Conservation (phyloP, 2,113 vertebrate genomes). For the Progne subis region DNA sequence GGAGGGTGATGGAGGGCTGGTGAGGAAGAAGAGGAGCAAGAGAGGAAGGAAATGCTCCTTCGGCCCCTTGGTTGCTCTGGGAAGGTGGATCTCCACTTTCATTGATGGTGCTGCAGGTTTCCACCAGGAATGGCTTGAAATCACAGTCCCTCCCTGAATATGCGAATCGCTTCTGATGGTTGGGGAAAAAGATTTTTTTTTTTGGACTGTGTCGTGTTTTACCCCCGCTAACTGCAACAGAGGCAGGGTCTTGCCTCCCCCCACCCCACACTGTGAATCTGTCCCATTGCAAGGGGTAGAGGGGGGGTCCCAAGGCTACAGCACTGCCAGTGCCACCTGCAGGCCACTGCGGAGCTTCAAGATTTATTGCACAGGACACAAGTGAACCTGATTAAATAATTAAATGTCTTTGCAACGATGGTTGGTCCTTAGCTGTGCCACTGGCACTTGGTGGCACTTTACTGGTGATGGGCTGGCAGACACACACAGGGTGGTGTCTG, state of each 20-base stretch:
- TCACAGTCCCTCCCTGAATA: neutral
- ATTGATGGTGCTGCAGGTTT: neutral
- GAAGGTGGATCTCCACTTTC: neutral
- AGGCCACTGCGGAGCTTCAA: neutral
- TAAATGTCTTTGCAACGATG: neutral
- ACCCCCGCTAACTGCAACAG: rapidly evolving
- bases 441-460: neutral
- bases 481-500: no score
- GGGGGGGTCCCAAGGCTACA: neutral
- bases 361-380: neutral
- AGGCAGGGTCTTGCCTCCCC: neutral
- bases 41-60: neutral
- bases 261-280: neutral
- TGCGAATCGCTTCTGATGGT: neutral
- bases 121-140: neutral
- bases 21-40: neutral
- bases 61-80: neutral
- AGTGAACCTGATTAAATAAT: neutral
- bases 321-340: neutral
- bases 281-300: neutral
- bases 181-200: neutral
- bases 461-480: neutral
- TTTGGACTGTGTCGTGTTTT: neutral
- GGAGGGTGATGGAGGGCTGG: neutral
- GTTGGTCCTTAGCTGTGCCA: neutral